Evolutionary conservation across 2,797 vertebrate species (phyloP).

Genomic region (Salmo trutta): DNA sequence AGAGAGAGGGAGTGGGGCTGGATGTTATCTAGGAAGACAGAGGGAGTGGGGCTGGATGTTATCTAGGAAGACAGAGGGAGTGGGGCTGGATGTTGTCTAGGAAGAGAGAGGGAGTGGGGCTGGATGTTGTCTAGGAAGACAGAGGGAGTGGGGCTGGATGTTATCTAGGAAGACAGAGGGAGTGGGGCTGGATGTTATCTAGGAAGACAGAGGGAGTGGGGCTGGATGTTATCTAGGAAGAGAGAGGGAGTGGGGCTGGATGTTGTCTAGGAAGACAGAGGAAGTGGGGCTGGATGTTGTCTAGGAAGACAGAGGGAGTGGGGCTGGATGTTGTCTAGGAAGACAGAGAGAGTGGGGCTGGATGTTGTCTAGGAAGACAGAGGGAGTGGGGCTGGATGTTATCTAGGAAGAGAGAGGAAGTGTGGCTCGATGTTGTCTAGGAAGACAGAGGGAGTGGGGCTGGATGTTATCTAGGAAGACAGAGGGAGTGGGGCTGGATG

Average conservation of each 20-base stretch:
- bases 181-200: constrained; percentile 42
- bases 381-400: constrained; percentile 45
- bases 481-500: too few relatives aligned
- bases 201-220: not conserved
- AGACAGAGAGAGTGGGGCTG: constrained; percentile 35
- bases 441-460: too few relatives aligned
- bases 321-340: constrained; percentile 44
- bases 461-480: too few relatives aligned
- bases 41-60: too few relatives aligned
- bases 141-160: constrained; percentile 45
- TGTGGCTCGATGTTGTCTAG: constrained; percentile 43
- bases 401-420: not conserved
- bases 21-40: too few relatives aligned
- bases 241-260: constrained; percentile 43
- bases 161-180: not conserved
- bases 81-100: too few relatives aligned
- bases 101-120: constrained; percentile 26
- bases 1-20: too few relatives aligned
- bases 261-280: too few relatives aligned
- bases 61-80: too few relatives aligned
- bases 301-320: not conserved
- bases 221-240: constrained; percentile 37
- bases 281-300: constrained; percentile 45
- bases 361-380: constrained; percentile 15
- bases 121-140: constrained; percentile 12